phyloP scores from a whole-genome alignment of 1,140 invertebrate genomes.

The Chelonus insularis region DNA sequence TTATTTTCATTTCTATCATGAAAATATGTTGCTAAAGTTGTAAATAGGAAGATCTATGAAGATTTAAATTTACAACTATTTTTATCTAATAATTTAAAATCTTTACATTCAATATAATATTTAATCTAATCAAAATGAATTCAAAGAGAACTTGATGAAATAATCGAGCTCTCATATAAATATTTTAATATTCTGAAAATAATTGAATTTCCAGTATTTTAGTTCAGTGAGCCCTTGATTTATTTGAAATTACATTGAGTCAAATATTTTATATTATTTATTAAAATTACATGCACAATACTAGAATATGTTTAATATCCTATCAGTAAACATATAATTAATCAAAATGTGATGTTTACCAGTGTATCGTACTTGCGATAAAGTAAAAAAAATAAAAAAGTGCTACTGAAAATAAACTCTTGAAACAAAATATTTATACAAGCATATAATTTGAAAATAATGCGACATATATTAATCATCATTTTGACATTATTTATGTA shows the following conservation, averaged over 20 bases:
- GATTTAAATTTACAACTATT: no score
- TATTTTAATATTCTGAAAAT: conserved; percentile 9
- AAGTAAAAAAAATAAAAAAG: conserved; percentile 1
- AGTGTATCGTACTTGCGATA: background rate
- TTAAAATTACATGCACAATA: conserved; percentile 14
- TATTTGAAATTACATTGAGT: conserved; percentile 5
- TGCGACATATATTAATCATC: conserved; percentile 3
- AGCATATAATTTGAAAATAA: background rate
- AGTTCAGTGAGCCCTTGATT: conserved; percentile 16
- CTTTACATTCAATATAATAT: no score
- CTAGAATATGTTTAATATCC: no score
- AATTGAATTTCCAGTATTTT: conserved; percentile 13
- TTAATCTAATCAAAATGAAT: no score
- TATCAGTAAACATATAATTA: conserved; percentile 1
- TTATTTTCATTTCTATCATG: background rate
- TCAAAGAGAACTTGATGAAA: no score
- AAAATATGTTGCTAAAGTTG: no score
- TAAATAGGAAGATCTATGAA: no score
- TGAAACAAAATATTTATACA: conserved; percentile 6
- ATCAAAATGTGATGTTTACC: conserved; percentile 1
- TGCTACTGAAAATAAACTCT: background rate
- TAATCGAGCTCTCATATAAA: background rate
- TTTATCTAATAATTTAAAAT: no score
- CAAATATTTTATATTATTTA: conserved; percentile 19
- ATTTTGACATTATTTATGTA: background rate